Base-by-base conservation (phyloP, 2,888 invertebrate genomes). In the Drosophila nr. medialis region DNA sequence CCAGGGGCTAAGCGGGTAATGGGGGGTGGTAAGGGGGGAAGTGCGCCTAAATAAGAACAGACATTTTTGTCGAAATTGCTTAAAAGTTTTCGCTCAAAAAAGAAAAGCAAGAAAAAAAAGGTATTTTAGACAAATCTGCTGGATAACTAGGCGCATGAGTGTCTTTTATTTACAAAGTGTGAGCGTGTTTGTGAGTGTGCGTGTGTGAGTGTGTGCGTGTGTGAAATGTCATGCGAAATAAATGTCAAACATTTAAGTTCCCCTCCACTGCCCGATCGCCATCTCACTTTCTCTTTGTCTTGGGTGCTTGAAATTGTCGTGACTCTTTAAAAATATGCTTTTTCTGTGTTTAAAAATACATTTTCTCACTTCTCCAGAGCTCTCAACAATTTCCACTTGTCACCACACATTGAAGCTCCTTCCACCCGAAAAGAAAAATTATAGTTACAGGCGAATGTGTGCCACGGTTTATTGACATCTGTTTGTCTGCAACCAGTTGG, bases 181-280 rank as follows among this genome's bases (percentile, higher is more conserved):
- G 38, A 11, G 24, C 24, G 24, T 24, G 24, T 24, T 24, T 24
- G 24, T 24, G 42, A 21, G 40, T 24, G 38, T 11, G 32, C 2
- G 29, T 70, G n/a, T 21, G 30, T 30, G 15, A 75, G 59, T 70
- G 72, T 76, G 60, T 83, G 55, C 0, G 30, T 71, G 72, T 80
- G 63, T 83, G 60, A 77, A 88, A 77, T 86, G 86, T 83, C 86
- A 86, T 80, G 86, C 86, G 64, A 84, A 88, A 88, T 88, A 88
- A 84, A 87, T 77, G 75, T 76, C 72, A 77, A 75, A 42, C 67
- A 64, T 69, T 76, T 81, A 69, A 70, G 36, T 62, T 64, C 29
- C 30, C 34, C 45, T 24, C 27, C 1, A 15, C 36, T 32, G 24
- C n/a, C 32, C 18, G 58, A 42, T 58, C 45, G 0, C 34, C 40